phyloP scores from a whole-genome alignment of 1,140 invertebrate genomes.

The Rhagoletis zephyria region DNA sequence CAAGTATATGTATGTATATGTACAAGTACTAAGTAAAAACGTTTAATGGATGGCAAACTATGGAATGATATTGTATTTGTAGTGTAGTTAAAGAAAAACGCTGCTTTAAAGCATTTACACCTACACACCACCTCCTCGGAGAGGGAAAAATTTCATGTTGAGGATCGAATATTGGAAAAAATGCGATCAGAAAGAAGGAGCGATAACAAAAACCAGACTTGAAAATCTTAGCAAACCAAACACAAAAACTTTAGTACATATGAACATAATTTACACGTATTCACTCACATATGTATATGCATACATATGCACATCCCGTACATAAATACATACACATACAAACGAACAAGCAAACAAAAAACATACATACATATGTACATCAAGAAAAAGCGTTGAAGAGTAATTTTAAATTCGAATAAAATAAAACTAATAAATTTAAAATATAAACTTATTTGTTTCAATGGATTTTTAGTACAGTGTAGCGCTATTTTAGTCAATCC shows the following conservation, averaged over 20 bases:
- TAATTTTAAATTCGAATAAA: conserved; percentile 53
- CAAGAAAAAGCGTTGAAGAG: conserved; percentile 1
- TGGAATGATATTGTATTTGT: conserved; percentile 39
- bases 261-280: not conserved
- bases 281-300: too few species aligned
- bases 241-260: not conserved
- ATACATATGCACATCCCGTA: not conserved
- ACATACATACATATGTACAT: not conserved
- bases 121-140: not conserved
- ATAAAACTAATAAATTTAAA: conserved; percentile 38
- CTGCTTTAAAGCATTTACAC: not conserved
- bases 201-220: not conserved
- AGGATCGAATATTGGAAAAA: not conserved
- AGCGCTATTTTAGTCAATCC: too few species aligned
- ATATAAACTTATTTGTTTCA: not conserved
- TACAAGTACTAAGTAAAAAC: conserved; percentile 6
- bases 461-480: too few species aligned
- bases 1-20: conserved; percentile 5
- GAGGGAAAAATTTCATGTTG: too few species aligned
- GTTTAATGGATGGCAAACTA: not conserved
- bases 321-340: not conserved
- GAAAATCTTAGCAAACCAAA: not conserved
- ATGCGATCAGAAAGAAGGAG: not conserved
- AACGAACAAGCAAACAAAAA: not conserved
- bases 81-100: conserved; percentile 24